These are phyloP conservation scores for Papilio glaucus DNA, from an alignment of 1,140 invertebrate genomes.

Conservation along the genomic window DNA sequence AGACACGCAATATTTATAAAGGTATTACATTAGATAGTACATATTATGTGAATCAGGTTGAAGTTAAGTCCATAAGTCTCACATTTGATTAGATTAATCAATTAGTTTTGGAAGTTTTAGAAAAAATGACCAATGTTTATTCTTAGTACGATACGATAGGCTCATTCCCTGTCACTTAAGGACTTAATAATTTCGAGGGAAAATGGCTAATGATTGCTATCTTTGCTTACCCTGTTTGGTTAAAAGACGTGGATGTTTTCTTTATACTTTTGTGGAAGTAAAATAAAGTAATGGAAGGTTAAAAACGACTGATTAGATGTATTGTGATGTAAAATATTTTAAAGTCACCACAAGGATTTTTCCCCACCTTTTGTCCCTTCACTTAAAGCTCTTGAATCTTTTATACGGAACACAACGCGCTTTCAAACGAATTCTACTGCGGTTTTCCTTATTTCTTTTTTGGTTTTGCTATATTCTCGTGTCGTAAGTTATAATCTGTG, in stretches of 20 bases:
- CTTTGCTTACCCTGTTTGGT: not conserved
- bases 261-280: not conserved
- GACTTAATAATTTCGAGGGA: too few relatives aligned
- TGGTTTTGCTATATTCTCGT: not conserved
- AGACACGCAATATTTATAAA: not conserved
- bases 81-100: too few relatives aligned
- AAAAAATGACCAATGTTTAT: not conserved
- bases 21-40: not conserved
- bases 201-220: not conserved
- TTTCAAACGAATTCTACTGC: not conserved
- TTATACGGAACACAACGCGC: slow-evolving; percentile 10
- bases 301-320: slow-evolving; percentile 1
- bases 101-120: too few relatives aligned
- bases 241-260: not conserved
- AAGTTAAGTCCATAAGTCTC: too few relatives aligned
- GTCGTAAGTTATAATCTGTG: not conserved
- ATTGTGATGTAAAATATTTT: slow-evolving; percentile 8
- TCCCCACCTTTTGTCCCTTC: slow-evolving; percentile 16
- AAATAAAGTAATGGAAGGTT: not conserved
- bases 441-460: not conserved
- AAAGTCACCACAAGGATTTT: not conserved
- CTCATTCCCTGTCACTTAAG: too few relatives aligned
- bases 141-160: too few relatives aligned
- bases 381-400: slow-evolving; percentile 24
- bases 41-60: not conserved